Percentiles rank a stretch among this genome's conserved stretches.
Evolutionary conservation across 2,113 vertebrate genomes (phyloP).

Genomic region (Bubo blakistoni): DNA sequence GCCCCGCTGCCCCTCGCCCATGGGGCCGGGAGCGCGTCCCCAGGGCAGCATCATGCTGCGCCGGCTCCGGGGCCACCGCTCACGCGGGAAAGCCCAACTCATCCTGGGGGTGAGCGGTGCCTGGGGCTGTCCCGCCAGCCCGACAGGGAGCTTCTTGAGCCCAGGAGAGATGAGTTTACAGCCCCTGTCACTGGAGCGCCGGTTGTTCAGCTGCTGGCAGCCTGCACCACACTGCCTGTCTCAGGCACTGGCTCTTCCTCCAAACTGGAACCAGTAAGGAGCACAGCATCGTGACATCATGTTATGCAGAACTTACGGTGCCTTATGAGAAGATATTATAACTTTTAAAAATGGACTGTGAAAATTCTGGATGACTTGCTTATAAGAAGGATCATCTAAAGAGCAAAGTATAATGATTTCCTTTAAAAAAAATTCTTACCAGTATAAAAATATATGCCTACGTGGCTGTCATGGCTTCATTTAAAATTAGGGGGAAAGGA

Average conservation of each 20-base stretch:
- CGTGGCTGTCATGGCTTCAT: not conserved
- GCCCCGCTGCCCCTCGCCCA: not conserved
- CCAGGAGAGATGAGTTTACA: constrained; percentile 50
- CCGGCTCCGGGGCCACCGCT: constrained; percentile 76
- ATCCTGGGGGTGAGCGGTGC: constrained; percentile 72
- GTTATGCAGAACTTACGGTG: not conserved
- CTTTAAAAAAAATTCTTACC: not conserved
- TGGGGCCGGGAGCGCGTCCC: constrained; percentile 4
- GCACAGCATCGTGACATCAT: no score
- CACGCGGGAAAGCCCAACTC: constrained; percentile 77
- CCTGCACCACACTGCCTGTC: not conserved
- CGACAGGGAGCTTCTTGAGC: constrained; percentile 61
- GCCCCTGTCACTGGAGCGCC: not conserved
- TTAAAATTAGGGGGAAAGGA: not conserved
- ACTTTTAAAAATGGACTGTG: not conserved
- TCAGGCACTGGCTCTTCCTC: not conserved
- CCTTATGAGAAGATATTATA: not conserved
- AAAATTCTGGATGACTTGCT: not conserved
- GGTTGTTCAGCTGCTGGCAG: not conserved
- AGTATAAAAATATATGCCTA: not conserved
- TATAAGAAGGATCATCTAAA: not conserved
- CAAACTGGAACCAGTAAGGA: not conserved
- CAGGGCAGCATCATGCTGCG: not conserved
- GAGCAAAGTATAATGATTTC: not conserved
- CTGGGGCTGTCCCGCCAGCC: not conserved